A percentile compares a stretch with the other conserved stretches of the same genome.
These are phyloP conservation scores for Onychostruthus taczanowskii DNA, from an alignment of 2,113 vertebrate genomes.

Conservation along the genomic window DNA sequence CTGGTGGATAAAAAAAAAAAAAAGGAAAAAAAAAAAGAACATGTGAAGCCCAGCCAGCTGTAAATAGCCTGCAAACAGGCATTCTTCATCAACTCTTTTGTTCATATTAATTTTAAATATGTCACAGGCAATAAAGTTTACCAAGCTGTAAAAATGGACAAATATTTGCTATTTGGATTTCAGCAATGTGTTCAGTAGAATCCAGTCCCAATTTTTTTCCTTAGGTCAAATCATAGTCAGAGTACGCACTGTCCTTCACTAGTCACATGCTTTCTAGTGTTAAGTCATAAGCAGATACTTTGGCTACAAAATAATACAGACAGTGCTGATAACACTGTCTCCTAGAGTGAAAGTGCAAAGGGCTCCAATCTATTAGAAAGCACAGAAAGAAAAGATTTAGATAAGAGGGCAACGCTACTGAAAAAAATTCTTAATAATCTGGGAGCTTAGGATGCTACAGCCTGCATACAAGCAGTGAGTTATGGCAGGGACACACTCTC, in stretches of 20 bases:
- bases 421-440: background rate
- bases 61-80: background rate
- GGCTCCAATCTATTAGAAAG: background rate
- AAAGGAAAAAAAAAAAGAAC: background rate
- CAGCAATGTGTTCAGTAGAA: background rate
- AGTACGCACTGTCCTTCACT: background rate
- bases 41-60: background rate
- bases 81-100: slow-evolving; percentile 1
- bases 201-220: background rate
- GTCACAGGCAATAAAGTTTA: background rate
- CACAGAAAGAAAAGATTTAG: background rate
- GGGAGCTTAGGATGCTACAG: background rate
- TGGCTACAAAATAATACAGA: background rate
- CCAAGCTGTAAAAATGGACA: background rate
- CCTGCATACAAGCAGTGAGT: background rate
- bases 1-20: background rate
- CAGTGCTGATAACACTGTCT: background rate
- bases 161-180: background rate
- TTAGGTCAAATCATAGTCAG: background rate
- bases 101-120: background rate
- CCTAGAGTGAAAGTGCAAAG: background rate
- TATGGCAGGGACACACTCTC: accelerated
- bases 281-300: background rate
- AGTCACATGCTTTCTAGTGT: background rate
- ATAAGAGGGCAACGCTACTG: background rate